Percentiles rank a stretch among this genome's conserved stretches.
Conservation (phyloP, 2,113 vertebrate genomes). For the Leucopternis melanops region DNA sequence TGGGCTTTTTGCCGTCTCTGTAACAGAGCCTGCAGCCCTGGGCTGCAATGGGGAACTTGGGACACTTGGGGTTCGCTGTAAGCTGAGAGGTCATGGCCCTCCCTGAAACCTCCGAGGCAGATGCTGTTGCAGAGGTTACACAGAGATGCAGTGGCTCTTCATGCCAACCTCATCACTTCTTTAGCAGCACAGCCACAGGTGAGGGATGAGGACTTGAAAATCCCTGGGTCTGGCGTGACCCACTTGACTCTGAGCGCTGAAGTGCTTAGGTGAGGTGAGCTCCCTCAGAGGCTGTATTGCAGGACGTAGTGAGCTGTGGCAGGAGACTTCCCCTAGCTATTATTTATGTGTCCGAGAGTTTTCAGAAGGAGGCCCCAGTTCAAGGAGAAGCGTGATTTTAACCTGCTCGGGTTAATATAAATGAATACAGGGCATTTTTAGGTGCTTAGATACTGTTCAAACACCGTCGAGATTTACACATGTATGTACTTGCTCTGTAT, state of each 20-base stretch:
- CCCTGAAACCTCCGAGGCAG: background rate
- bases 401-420: background rate
- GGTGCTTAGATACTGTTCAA: background rate
- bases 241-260: background rate
- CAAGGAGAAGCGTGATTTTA: background rate
- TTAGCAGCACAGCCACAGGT: background rate
- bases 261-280: background rate
- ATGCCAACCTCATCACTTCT: background rate
- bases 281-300: background rate
- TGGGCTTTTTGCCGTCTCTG: background rate
- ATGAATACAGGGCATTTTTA: background rate
- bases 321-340: background rate
- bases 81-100: background rate
- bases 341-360: background rate
- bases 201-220: background rate
- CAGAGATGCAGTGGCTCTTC: background rate
- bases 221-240: background rate
- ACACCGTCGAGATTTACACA: background rate
- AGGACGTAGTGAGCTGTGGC: background rate
- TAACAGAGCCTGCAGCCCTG: background rate
- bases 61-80: background rate
- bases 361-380: background rate
- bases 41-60: background rate
- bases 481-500: background rate
- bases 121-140: background rate